Conservation (phyloP, 2,888 invertebrate genomes). For the Nephrotoma appendiculata region DNA sequence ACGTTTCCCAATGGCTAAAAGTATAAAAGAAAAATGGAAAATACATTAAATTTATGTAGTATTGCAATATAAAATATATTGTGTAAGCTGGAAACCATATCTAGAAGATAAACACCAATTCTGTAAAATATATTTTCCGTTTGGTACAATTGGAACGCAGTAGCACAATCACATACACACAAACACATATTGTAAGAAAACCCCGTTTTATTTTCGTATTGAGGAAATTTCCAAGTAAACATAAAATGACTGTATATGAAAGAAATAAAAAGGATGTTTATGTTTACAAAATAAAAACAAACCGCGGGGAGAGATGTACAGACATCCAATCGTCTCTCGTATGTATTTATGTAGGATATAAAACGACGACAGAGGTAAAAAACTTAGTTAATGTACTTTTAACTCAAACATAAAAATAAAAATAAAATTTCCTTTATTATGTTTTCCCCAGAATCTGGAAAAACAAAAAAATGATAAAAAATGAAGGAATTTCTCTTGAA, state of each 20-base stretch:
- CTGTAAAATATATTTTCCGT: not conserved
- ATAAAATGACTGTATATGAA: not conserved
- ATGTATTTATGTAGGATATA: not conserved
- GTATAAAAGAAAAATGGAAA: not conserved
- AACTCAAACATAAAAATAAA: not conserved
- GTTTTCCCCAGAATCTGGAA: not conserved
- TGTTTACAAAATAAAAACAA: not conserved
- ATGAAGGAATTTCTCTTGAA: not conserved
- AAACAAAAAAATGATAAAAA: not conserved
- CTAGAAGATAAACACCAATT: not conserved
- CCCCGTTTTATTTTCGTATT: not conserved
- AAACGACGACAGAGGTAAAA: not conserved
- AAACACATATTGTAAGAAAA: not conserved
- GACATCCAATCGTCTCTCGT: not conserved
- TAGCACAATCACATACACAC: not conserved
- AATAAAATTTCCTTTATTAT: not conserved
- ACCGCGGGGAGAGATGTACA: not conserved
- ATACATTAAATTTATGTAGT: not conserved
- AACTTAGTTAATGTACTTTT: not conserved
- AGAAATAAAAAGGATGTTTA: not conserved
- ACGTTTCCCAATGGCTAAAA: constrained; percentile 14
- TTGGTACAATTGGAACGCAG: not conserved
- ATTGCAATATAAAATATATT: not conserved
- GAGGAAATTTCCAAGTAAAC: not conserved
- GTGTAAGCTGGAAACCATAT: not conserved